phyloP scores from a whole-genome alignment of 2,888 invertebrate species.

The Tetramorium bicarinatum region DNA sequence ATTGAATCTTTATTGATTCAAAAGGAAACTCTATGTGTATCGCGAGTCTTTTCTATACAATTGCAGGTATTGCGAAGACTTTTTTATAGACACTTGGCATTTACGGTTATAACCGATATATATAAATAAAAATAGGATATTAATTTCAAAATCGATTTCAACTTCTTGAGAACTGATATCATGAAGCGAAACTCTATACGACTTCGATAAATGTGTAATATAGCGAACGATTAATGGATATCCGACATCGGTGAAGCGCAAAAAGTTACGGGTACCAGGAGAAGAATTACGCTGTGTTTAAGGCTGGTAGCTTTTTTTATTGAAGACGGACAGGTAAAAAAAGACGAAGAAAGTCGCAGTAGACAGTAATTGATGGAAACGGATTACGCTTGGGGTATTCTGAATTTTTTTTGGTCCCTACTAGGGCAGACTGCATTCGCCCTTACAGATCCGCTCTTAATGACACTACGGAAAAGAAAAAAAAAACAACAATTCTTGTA shows the following conservation, averaged over 20 bases:
- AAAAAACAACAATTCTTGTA: neutral
- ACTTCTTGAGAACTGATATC: constrained; percentile 14
- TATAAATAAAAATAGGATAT: constrained; percentile 15
- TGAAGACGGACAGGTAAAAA: neutral
- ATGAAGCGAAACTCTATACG: neutral
- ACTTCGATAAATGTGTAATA: constrained; percentile 40
- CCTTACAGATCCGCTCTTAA: constrained; percentile 30
- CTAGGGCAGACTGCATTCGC: neutral
- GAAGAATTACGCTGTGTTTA: constrained; percentile 23
- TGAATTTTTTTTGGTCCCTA: constrained; percentile 24
- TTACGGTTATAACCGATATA: neutral
- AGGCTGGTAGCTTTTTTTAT: constrained; percentile 13
- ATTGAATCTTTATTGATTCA: neutral
- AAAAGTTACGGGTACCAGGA: constrained; percentile 8
- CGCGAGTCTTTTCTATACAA: neutral
- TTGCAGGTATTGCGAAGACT: neutral
- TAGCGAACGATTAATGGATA: constrained; percentile 31
- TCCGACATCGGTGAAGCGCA: constrained; percentile 8
- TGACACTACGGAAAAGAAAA: constrained; percentile 2
- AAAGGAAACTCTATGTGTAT: neutral
- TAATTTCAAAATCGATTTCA: constrained; percentile 8
- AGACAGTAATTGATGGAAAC: constrained; percentile 58
- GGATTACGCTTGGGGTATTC: constrained; percentile 36
- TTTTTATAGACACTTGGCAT: constrained; percentile 16
- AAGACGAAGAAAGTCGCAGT: constrained; percentile 22